These are phyloP conservation scores for Platysternon megacephalum DNA, from an alignment of 2,113 vertebrate species.

Conservation along the genomic window DNA sequence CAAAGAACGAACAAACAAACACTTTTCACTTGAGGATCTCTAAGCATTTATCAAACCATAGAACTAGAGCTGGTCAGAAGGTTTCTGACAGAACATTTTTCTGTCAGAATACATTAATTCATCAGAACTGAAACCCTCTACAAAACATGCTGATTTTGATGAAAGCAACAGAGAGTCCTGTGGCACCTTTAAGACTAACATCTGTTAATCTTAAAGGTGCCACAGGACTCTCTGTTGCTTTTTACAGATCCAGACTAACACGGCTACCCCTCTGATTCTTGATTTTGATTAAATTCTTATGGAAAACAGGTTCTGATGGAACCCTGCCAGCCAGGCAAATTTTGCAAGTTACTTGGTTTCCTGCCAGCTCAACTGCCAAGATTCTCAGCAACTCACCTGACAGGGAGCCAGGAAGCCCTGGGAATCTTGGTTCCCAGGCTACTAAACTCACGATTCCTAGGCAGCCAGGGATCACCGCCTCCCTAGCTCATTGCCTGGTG, in stretches of 20 bases:
- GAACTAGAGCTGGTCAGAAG: background rate
- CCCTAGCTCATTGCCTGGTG: background rate
- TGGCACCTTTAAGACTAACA: too few relatives aligned
- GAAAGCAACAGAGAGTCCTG: too few relatives aligned
- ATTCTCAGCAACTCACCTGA: background rate
- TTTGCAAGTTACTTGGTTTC: background rate
- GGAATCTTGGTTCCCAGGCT: background rate
- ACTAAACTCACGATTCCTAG: background rate
- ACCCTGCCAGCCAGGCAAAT: background rate
- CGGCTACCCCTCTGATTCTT: too few relatives aligned
- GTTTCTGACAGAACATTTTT: background rate
- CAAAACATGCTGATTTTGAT: background rate
- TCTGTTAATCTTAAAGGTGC: too few relatives aligned
- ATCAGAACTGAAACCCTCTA: background rate
- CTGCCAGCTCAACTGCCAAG: background rate
- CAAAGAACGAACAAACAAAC: background rate
- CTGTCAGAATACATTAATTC: background rate
- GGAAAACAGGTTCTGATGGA: background rate
- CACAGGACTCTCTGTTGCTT: too few relatives aligned
- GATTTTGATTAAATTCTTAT: accelerated
- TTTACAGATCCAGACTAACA: too few relatives aligned
- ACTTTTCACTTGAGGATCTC: background rate
- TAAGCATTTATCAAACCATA: background rate
- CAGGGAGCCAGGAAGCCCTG: background rate
- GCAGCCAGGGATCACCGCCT: too few relatives aligned